Evolutionary conservation across 2,888 invertebrate genomes (phyloP).

Genomic region (Drosophila niveifrons): DNA sequence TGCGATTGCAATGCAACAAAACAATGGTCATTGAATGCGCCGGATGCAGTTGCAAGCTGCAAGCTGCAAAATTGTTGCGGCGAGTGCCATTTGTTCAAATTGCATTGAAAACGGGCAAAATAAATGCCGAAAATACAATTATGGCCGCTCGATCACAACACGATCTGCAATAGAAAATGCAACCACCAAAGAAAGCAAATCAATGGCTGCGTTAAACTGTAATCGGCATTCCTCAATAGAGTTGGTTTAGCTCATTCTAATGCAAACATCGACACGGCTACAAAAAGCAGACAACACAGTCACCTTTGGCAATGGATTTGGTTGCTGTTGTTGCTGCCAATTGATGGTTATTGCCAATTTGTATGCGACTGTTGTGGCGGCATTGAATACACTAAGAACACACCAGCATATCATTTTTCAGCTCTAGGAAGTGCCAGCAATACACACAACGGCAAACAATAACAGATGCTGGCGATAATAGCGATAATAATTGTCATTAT

Average conservation of each 20-base stretch:
- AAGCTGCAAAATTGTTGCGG: conserved; percentile 20
- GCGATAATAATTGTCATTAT: conserved; percentile 82
- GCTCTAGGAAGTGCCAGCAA: conserved; percentile 53
- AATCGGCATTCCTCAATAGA: conserved; percentile 70
- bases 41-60: conserved; percentile 30
- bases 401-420: conserved; percentile 75
- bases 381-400: conserved; percentile 20
- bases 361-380: conserved; percentile 58
- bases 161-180: conserved; percentile 50
- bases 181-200: conserved; percentile 54
- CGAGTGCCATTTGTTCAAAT: conserved; percentile 73
- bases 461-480: conserved; percentile 78
- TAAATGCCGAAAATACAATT: conserved; percentile 77
- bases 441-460: conserved; percentile 41
- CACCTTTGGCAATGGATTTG: conserved; percentile 54
- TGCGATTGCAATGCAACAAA: conserved; percentile 45
- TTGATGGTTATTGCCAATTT: conserved; percentile 81
- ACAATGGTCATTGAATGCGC: conserved; percentile 49
- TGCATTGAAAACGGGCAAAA: conserved; percentile 56
- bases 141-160: conserved; percentile 70
- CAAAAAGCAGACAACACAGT: conserved; percentile 6
- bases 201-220: conserved; percentile 67
- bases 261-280: conserved; percentile 53
- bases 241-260: conserved; percentile 74
- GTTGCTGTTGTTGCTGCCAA: conserved; percentile 52